A percentile compares a stretch with the other conserved stretches of the same genome.
Conservation (phyloP, 1,140 invertebrate genomes). For the Bombus balteatus region DNA sequence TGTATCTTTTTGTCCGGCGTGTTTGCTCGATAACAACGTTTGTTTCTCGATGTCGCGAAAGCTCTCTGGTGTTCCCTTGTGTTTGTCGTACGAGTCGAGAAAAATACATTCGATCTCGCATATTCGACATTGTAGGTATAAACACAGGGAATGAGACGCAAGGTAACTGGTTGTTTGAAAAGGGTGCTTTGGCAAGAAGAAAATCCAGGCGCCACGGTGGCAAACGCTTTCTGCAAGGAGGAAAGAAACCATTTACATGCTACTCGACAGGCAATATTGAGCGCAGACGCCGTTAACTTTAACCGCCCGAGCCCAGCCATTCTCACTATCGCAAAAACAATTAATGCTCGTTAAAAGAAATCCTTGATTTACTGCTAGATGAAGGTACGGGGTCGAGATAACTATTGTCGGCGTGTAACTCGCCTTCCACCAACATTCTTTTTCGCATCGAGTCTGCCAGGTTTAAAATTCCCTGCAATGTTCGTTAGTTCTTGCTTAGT, state of each 20-base stretch:
- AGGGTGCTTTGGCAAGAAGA: slow-evolving; percentile 11
- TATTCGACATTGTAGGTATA: background rate
- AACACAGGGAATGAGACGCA: background rate
- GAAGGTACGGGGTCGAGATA: slow-evolving; percentile 77
- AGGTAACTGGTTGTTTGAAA: slow-evolving; percentile 3
- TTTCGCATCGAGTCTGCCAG: slow-evolving; percentile 75
- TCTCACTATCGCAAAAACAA: slow-evolving; percentile 82
- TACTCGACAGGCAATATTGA: slow-evolving; percentile 71
- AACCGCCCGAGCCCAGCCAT: slow-evolving; percentile 72
- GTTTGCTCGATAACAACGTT: too few species aligned
- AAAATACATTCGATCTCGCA: background rate
- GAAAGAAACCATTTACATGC: slow-evolving; percentile 72
- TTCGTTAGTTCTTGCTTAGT: background rate
- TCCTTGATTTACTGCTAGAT: slow-evolving; percentile 80
- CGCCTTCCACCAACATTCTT: slow-evolving; percentile 42
- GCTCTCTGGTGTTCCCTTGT: background rate
- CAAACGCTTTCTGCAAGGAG: slow-evolving; percentile 34
- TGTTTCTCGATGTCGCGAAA: background rate
- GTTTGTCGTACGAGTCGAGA: background rate
- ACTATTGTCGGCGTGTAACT: slow-evolving; percentile 67
- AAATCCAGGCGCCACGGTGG: background rate
- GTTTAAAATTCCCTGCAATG: slow-evolving; percentile 25
- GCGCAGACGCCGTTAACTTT: slow-evolving; percentile 74
- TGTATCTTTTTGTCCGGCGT: background rate
- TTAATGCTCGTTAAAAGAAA: slow-evolving; percentile 83